A percentile compares a stretch with the other conserved stretches of the same genome.
These are phyloP conservation scores for Trileptium ribeirensis DNA, from an alignment of 2,888 invertebrate species.

Conservation along the genomic window DNA sequence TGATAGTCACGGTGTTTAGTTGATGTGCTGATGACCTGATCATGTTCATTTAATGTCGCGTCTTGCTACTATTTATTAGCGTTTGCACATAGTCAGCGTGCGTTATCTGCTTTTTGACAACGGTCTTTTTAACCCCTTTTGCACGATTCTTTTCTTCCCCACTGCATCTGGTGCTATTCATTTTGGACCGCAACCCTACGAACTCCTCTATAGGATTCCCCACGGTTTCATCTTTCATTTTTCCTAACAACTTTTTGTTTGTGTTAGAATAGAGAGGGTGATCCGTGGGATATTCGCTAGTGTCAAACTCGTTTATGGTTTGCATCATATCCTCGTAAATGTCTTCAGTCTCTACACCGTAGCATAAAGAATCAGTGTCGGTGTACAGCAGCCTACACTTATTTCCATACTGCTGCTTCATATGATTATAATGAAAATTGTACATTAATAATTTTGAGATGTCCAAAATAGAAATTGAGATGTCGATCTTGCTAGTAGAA, in stretches of 20 bases:
- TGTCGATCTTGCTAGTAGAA: too few species aligned
- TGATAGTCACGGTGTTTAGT: neutral
- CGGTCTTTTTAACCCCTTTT: neutral
- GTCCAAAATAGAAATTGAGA: too few species aligned
- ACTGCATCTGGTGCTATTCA: neutral
- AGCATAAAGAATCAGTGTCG: neutral
- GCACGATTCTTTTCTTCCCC: too few species aligned
- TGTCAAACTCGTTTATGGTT: neutral
- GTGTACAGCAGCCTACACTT: neutral
- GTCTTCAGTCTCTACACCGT: neutral
- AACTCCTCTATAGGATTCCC: too few species aligned
- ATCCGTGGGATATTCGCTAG: neutral
- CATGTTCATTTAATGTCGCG: neutral
- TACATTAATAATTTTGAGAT: too few species aligned
- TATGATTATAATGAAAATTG: too few species aligned
- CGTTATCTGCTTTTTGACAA: neutral
- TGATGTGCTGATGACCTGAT: neutral
- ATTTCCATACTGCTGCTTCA: too few species aligned
- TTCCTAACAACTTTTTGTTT: neutral
- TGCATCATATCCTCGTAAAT: neutral
- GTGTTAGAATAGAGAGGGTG: neutral
- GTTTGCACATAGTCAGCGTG: neutral
- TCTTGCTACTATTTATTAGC: neutral
- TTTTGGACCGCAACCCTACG: neutral
- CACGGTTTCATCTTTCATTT: slow-evolving; percentile 7